Evolutionary conservation across 1,140 invertebrate species (phyloP).

Genomic region (Hypsibius dujardini): DNA sequence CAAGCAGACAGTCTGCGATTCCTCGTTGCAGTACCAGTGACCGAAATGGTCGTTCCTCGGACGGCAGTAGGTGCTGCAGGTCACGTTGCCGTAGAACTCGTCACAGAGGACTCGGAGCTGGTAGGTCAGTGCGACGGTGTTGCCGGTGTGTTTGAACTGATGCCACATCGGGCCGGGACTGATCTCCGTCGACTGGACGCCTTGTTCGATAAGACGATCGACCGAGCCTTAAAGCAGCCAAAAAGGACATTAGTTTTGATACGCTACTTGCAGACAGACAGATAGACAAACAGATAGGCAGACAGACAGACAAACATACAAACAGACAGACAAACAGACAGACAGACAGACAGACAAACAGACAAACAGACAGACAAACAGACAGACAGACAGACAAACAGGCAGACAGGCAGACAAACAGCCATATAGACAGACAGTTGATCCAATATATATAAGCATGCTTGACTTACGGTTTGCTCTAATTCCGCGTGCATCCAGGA

Average conservation of each 20-base stretch:
- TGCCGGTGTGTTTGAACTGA: conserved; percentile 29
- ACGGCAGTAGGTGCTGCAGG: conserved; percentile 32
- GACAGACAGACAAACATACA: no score
- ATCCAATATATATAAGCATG: background rate
- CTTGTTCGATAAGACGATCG: conserved; percentile 28
- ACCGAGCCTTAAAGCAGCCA: background rate
- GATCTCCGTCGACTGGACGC: conserved; percentile 28
- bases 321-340: no score
- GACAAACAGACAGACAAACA: background rate
- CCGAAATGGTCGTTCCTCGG: conserved; percentile 31
- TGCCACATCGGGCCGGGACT: conserved; percentile 31
- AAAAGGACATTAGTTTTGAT: background rate
- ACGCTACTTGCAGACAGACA: background rate
- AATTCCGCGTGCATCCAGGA: background rate
- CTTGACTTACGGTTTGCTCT: background rate
- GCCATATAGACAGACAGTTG: background rate
- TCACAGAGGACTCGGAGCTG: conserved; percentile 31
- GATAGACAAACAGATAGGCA: no score
- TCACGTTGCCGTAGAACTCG: conserved; percentile 32
- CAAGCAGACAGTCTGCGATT: conserved; percentile 33
- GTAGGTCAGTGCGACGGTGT: conserved; percentile 29
- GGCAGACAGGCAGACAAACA: background rate
- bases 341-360: no score
- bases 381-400: background rate
- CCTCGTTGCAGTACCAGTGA: conserved; percentile 31